Percentiles rank a stretch among this genome's conserved stretches.
These are phyloP conservation scores for Panulirus ornatus DNA, from an alignment of 1,140 invertebrate genomes.

Conservation along the genomic window DNA sequence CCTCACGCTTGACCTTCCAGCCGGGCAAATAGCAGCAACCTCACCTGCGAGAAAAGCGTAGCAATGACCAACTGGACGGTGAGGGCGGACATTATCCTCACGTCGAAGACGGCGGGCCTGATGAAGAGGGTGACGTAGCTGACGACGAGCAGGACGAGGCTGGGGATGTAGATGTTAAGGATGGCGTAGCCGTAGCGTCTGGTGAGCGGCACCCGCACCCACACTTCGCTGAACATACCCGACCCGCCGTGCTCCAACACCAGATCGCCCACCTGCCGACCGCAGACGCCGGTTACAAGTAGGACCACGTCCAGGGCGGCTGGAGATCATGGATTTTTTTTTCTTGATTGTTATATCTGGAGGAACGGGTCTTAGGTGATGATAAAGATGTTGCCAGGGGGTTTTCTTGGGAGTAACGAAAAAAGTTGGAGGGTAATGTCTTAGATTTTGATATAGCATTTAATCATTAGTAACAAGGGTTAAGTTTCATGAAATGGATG, in stretches of 20 bases:
- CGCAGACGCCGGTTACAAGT: neutral
- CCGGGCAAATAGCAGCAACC: too few relatives aligned
- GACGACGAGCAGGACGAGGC: slow-evolving; percentile 46
- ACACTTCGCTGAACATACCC: slow-evolving; percentile 26
- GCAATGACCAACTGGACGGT: slow-evolving; percentile 60
- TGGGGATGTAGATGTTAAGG: slow-evolving; percentile 60
- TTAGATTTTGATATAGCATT: too few relatives aligned
- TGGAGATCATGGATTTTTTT: neutral
- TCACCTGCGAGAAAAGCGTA: slow-evolving; percentile 59
- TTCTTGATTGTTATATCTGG: neutral
- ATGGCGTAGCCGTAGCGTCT: slow-evolving; percentile 54
- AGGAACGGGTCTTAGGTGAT: too few relatives aligned
- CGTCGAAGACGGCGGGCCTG: slow-evolving; percentile 49
- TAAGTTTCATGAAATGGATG: too few relatives aligned
- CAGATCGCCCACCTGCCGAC: slow-evolving; percentile 23
- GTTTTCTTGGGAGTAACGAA: too few relatives aligned
- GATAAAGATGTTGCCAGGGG: too few relatives aligned
- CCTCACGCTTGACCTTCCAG: too few relatives aligned
- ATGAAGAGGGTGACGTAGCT: slow-evolving; percentile 62
- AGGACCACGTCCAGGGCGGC: neutral
- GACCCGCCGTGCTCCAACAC: neutral
- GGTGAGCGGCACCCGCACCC: slow-evolving; percentile 27
- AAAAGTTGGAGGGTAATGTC: too few relatives aligned
- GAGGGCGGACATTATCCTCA: slow-evolving; percentile 52
- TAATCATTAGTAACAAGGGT: too few relatives aligned